A percentile compares a stretch with the other conserved stretches of the same genome.
Evolutionary conservation across 2,888 invertebrate genomes (phyloP).

Genomic region (Acronicta alni): DNA sequence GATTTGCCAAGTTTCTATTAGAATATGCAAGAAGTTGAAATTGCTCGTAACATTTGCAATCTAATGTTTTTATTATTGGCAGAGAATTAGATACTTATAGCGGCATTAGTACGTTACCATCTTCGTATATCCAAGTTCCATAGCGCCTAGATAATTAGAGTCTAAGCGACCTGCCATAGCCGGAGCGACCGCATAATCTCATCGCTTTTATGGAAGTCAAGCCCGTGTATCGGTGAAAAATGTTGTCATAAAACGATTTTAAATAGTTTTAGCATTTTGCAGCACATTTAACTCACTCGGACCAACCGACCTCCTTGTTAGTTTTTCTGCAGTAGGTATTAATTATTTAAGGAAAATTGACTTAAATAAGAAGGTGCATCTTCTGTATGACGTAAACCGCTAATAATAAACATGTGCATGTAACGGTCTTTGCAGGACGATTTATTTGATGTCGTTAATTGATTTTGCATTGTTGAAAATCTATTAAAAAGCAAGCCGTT

Average conservation of each 20-base stretch:
- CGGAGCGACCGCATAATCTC: constrained; percentile 81
- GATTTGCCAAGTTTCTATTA: constrained; percentile 23
- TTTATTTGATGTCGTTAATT: constrained; percentile 17
- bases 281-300: constrained; percentile 54
- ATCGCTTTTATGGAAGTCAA: constrained; percentile 79
- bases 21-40: constrained; percentile 23
- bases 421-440: constrained; percentile 13
- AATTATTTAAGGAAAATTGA: constrained; percentile 43
- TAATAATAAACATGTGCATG: constrained; percentile 25
- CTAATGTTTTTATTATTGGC: constrained; percentile 53
- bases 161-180: constrained; percentile 79
- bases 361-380: constrained; percentile 51
- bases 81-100: constrained; percentile 33
- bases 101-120: constrained; percentile 56
- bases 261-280: constrained; percentile 76
- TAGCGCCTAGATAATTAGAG: constrained; percentile 82
- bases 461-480: not conserved
- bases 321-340: constrained; percentile 48
- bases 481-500: too few relatives aligned
- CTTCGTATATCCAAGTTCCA: constrained; percentile 77
- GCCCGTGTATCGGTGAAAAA: constrained; percentile 82
- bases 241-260: constrained; percentile 84
- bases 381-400: constrained; percentile 50
- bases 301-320: constrained; percentile 55
- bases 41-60: constrained; percentile 43